Evolutionary conservation across 2,113 vertebrate species (phyloP).

Genomic region (Emydocephalus ijimae): DNA sequence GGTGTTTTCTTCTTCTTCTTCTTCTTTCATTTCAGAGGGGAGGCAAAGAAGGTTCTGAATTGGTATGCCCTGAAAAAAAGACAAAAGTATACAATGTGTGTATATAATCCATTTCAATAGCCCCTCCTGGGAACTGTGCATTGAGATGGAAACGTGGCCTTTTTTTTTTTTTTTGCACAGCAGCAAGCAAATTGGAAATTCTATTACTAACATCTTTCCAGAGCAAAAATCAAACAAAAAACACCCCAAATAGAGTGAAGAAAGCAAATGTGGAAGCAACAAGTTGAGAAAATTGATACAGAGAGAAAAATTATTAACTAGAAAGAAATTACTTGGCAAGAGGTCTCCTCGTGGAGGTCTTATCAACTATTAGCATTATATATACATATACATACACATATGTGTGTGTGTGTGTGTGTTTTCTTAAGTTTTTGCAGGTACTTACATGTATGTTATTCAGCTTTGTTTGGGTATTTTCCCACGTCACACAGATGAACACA

Average conservation of each 20-base stretch:
- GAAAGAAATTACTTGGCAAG: neutral
- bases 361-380: neutral
- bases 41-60: neutral
- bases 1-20: neutral
- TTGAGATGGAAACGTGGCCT: neutral
- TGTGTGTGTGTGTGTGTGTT: too few species aligned
- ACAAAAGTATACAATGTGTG: neutral
- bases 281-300: neutral
- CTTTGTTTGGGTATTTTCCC: too few species aligned
- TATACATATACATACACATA: too few species aligned
- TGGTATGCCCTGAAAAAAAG: neutral
- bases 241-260: neutral
- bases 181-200: neutral
- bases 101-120: neutral
- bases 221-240: neutral
- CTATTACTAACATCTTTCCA: neutral
- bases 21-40: neutral
- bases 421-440: too few species aligned
- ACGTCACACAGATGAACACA: too few species aligned
- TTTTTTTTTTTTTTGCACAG: neutral
- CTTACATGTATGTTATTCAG: too few species aligned
- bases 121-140: neutral
- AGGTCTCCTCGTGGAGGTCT: neutral
- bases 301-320: neutral
- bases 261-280: neutral